A percentile compares a stretch with the other conserved stretches of the same genome.
phyloP scores from a whole-genome alignment of 2,888 invertebrate genomes.

The Thymelicus lineola region DNA sequence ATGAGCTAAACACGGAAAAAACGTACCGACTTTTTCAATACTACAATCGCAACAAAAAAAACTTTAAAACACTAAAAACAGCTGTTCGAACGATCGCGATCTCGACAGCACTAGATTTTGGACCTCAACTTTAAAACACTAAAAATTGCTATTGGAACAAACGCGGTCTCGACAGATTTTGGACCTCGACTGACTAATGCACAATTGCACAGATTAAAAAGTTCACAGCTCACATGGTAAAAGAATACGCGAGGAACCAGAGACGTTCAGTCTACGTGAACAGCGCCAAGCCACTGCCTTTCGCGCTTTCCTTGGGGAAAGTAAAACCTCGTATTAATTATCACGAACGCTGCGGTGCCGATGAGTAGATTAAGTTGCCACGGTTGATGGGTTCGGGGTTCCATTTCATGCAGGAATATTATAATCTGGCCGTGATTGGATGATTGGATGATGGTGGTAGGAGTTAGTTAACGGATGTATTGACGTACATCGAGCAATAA shows the following conservation, averaged over 20 bases:
- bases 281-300: conserved; percentile 60
- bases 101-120: too few relatives aligned
- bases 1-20: too few relatives aligned
- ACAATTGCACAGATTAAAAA: conserved; percentile 3
- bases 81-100: too few relatives aligned
- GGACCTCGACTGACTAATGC: neutral
- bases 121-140: too few relatives aligned
- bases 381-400: conserved; percentile 32
- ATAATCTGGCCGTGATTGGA: neutral
- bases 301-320: conserved; percentile 81
- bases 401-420: conserved; percentile 19
- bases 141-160: neutral
- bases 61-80: too few relatives aligned
- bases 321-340: conserved; percentile 73
- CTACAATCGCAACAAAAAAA: too few relatives aligned
- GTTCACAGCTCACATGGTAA: conserved; percentile 8
- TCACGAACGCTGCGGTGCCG: conserved; percentile 41
- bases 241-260: conserved; percentile 31
- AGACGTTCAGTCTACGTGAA: conserved; percentile 45
- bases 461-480: too few relatives aligned
- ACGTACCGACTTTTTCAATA: too few relatives aligned
- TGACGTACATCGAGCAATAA: too few relatives aligned
- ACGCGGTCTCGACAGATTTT: neutral
- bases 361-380: conserved; percentile 29
- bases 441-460: neutral